phyloP scores from a whole-genome alignment of 2,113 vertebrate species.

The Pachycephala philippinensis region DNA sequence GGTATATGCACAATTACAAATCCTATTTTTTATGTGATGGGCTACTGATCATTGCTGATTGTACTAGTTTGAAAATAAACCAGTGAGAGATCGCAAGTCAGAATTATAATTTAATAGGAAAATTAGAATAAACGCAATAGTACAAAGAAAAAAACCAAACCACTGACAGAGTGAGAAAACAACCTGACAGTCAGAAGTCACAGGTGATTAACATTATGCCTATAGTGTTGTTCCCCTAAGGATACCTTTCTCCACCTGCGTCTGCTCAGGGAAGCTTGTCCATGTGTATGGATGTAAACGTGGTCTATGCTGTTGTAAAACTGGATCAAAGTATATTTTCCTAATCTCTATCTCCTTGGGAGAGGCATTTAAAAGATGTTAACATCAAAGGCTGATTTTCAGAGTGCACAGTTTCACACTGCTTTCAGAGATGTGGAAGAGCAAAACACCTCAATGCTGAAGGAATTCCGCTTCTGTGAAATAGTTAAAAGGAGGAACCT shows the following conservation, averaged over 20 bases:
- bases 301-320: not conserved
- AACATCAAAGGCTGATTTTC: not conserved
- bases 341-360: not conserved
- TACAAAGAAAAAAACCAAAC: no score
- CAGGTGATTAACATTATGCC: not conserved
- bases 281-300: fast-evolving
- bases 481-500: not conserved
- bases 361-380: not conserved
- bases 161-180: no score
- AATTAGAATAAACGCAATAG: no score
- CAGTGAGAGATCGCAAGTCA: no score
- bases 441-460: not conserved
- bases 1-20: not conserved
- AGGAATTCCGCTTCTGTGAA: not conserved
- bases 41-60: not conserved
- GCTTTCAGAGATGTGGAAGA: not conserved
- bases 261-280: not conserved
- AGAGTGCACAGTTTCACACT: not conserved
- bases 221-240: not conserved
- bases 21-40: not conserved
- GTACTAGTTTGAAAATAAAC: no score
- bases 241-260: not conserved
- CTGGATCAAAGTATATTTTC: not conserved
- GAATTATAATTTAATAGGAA: no score
- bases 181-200: not conserved